Base-by-base conservation (phyloP, 2,113 vertebrate genomes). In the Poecile atricapillus region DNA sequence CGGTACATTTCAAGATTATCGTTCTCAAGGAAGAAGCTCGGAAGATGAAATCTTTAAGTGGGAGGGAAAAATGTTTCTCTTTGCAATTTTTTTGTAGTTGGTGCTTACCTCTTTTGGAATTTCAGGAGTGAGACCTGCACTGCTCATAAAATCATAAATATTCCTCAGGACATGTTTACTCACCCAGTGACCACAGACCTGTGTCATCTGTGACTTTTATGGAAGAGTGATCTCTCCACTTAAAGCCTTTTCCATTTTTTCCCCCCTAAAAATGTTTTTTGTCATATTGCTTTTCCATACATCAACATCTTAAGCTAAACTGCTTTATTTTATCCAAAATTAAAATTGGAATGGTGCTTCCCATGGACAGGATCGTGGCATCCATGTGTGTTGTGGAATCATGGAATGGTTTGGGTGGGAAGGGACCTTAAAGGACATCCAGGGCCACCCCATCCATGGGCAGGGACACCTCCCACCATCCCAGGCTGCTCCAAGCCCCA, bases 381-480 rank as follows among this genome's bases (percentile, higher is more conserved):
- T 71, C 19, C 15, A 0, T 10, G 22, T 35, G 10, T 9, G 10
- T 13, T 44, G 20, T 2, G 39, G 53, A 25, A 39, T 47, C n/a
- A 5, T 22, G 53, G 69, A 25, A 10, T n/a, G 39, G 20, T 41
- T 75, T 75, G 46, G 19, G 11, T 14, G 1, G 69, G 53, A 17
- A 74, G 23, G 10, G 60, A 44, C 4, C 6, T 65, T 3, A 11
- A 17, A 52, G 1, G 0, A 0, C 65, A 10, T 4, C 58, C 24
- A 4, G 5, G 31, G 1, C 11, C 50, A 18, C 1, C 5, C 41
- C 13, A 15, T 13, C 24, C 65, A 27, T 27, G 58, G 58, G 11
- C 31, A 65, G 68, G 52, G 68, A 21, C 69, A 25, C 13, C 13
- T 81, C 0, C 39, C 78, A n/a, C 13, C 2, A 0, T 22, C 14